Evolutionary conservation across 1,140 invertebrate species (phyloP).

Genomic region (Temnothorax nylanderi): DNA sequence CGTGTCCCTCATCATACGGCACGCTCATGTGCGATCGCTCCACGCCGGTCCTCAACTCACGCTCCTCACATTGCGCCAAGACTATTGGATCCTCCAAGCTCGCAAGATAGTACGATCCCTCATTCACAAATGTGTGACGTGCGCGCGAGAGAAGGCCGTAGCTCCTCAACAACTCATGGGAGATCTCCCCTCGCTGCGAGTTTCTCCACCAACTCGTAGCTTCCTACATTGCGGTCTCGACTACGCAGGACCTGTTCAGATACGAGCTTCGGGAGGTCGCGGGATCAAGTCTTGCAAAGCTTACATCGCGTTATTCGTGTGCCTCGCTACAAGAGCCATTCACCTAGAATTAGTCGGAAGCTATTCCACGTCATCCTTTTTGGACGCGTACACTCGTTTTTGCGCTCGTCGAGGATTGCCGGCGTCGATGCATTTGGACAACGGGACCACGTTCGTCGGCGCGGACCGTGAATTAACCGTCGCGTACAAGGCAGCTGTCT

Average conservation of each 20-base stretch:
- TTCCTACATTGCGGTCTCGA: conserved; percentile 74
- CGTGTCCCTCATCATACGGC: conserved; percentile 38
- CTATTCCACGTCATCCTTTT: conserved; percentile 75
- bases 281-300: not conserved
- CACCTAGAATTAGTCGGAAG: conserved; percentile 79
- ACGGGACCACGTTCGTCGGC: conserved; percentile 71
- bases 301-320: not conserved
- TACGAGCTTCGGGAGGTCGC: not conserved
- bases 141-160: conserved; percentile 71
- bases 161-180: conserved; percentile 76
- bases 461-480: conserved; percentile 52
- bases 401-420: conserved; percentile 72
- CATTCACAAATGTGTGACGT: conserved; percentile 42
- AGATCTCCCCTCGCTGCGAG: conserved; percentile 71
- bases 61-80: conserved; percentile 31
- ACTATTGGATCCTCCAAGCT: conserved; percentile 69
- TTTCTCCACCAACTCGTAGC: conserved; percentile 62
- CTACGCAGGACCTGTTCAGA: conserved; percentile 74
- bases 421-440: conserved; percentile 75
- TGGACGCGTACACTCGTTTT: conserved; percentile 79
- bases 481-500: not conserved
- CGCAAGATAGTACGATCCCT: conserved; percentile 39
- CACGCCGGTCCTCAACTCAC: conserved; percentile 67
- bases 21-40: conserved; percentile 43
- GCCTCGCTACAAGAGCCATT: conserved; percentile 60